Percentiles rank a stretch among this genome's conserved stretches.
phyloP scores from a whole-genome alignment of 2,113 vertebrate species.

The Pholis gunnellus region DNA sequence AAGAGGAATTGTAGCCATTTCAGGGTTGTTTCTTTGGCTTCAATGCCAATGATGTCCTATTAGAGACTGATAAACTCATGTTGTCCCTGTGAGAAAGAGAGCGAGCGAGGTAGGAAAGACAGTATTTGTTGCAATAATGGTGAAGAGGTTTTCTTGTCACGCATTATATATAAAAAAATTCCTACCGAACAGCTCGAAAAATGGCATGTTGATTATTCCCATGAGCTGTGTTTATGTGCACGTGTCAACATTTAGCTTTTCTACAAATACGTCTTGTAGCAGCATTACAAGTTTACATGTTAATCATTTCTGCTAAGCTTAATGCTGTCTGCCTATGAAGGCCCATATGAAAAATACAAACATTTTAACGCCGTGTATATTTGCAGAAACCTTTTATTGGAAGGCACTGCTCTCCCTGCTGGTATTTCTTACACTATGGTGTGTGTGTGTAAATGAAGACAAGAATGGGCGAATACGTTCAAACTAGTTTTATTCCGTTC shows the following conservation, averaged over 20 bases:
- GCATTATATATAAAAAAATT: neutral
- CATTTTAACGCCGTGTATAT: neutral
- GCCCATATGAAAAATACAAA: neutral
- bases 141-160: neutral
- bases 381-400: neutral
- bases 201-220: neutral
- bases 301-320: neutral
- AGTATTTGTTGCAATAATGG: neutral
- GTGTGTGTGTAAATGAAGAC: slow-evolving; percentile 20
- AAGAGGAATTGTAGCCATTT: slow-evolving; percentile 59
- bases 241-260: slow-evolving; percentile 13
- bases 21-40: slow-evolving; percentile 43
- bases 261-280: neutral
- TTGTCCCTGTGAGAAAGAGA: neutral
- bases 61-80: slow-evolving; percentile 33
- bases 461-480: neutral
- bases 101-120: neutral
- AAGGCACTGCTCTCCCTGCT: neutral
- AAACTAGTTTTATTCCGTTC: slow-evolving; percentile 29
- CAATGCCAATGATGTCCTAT: slow-evolving; percentile 54
- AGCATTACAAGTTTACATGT: neutral
- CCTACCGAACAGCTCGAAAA: neutral
- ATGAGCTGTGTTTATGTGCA: neutral
- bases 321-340: neutral
- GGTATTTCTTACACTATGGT: neutral